Conservation (phyloP, 2,888 invertebrate genomes). For the Catotricha subobsoleta region DNA sequence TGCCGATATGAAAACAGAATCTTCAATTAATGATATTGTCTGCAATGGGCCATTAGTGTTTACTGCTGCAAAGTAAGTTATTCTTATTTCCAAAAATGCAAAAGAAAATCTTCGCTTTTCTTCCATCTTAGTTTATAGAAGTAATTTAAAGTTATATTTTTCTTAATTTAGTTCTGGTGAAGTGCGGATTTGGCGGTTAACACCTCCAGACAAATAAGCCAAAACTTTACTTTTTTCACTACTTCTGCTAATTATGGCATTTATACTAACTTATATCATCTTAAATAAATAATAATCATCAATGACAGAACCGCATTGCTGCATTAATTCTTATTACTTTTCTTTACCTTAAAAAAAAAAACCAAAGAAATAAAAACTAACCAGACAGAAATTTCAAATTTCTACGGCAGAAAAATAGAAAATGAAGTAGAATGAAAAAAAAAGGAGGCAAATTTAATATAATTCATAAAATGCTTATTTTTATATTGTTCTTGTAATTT, state of each 20-base stretch:
- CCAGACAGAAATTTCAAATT: not conserved
- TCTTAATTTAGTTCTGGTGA: slow-evolving; percentile 15
- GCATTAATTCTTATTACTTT: no score
- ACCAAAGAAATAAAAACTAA: not conserved
- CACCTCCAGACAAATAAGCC: slow-evolving; percentile 14
- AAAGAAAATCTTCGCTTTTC: not conserved
- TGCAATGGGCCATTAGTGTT: slow-evolving; percentile 48
- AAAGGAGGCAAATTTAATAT: no score
- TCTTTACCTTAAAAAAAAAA: not conserved
- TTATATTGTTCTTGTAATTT: no score
- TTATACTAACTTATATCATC: not conserved
- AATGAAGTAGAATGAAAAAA: no score
- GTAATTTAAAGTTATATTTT: not conserved
- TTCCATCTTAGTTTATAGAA: slow-evolving; percentile 2
- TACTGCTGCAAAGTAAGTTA: slow-evolving; percentile 66
- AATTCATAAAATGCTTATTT: no score
- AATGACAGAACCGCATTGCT: no score
- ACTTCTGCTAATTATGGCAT: slow-evolving; percentile 1
- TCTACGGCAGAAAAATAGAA: no score
- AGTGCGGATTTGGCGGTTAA: slow-evolving; percentile 21
- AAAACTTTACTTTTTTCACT: slow-evolving; percentile 2
- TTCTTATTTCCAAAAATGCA: not conserved
- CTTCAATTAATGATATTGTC: slow-evolving; percentile 48
- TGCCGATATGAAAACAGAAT: slow-evolving; percentile 49
- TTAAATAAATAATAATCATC: no score